These are phyloP conservation scores for Heliconius cydno DNA, from an alignment of 2,888 invertebrate genomes.

Conservation along the genomic window DNA sequence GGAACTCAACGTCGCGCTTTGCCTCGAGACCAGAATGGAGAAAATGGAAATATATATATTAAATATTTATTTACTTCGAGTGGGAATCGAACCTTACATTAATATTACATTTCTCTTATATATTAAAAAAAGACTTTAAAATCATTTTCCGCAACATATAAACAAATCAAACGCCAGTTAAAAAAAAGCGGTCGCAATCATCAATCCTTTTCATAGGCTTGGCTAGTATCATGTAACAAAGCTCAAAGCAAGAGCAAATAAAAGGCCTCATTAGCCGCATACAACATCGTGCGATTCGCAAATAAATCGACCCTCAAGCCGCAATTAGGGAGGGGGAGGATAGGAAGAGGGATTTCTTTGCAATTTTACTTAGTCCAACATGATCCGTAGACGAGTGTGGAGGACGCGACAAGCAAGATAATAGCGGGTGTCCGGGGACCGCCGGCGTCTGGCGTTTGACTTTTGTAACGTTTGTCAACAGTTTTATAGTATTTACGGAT, in stretches of 20 bases:
- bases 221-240: slow-evolving; percentile 37
- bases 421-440: slow-evolving; percentile 52
- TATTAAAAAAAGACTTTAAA: not conserved
- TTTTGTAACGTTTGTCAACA: not conserved
- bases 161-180: slow-evolving; percentile 8
- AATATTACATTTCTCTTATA: not conserved
- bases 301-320: slow-evolving; percentile 76
- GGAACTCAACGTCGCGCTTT: no score
- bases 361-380: slow-evolving; percentile 79
- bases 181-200: slow-evolving; percentile 28
- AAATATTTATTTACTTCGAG: no score
- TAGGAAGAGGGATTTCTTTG: slow-evolving; percentile 72
- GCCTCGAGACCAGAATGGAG: no score
- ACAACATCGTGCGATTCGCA: slow-evolving; percentile 68
- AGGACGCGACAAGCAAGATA: slow-evolving; percentile 73
- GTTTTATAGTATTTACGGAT: not conserved
- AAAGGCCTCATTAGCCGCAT: slow-evolving; percentile 44
- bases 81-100: not conserved
- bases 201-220: slow-evolving; percentile 37
- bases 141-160: not conserved
- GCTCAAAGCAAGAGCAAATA: slow-evolving; percentile 45
- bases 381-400: slow-evolving; percentile 74
- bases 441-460: slow-evolving; percentile 6
- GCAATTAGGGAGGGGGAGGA: slow-evolving; percentile 69
- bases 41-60: no score